A percentile compares a stretch with the other conserved stretches of the same genome.
These are phyloP conservation scores for Mirounga angustirostris DNA, from an alignment of 2,113 vertebrate species.

Conservation along the genomic window DNA sequence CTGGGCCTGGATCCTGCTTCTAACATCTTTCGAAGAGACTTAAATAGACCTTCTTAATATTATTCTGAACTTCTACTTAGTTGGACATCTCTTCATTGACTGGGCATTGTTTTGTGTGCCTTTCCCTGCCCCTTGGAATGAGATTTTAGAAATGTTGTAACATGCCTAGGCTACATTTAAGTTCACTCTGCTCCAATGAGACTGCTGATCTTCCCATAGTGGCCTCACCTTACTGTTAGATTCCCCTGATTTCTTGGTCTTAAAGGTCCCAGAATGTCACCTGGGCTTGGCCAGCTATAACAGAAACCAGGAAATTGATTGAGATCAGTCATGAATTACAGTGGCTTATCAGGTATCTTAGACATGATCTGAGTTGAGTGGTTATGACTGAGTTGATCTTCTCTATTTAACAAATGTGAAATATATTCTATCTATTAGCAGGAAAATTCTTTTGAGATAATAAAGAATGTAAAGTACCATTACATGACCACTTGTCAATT, in stretches of 20 bases:
- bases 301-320: neutral
- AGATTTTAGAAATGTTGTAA: neutral
- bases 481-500: neutral
- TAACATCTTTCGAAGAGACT: neutral
- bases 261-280: neutral
- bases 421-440: neutral
- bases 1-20: neutral
- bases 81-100: neutral
- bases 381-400: neutral
- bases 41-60: neutral
- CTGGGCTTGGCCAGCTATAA: neutral
- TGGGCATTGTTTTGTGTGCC: neutral
- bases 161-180: neutral
- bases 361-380: neutral
- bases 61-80: neutral
- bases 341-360: neutral
- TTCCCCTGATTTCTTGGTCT: neutral
- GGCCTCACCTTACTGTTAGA: neutral
- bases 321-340: neutral
- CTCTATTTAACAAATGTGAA: constrained; percentile 45
- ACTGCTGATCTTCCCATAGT: neutral
- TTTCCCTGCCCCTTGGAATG: neutral
- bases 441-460: neutral
- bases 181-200: neutral
- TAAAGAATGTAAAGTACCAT: neutral